Evolutionary conservation across 2,888 invertebrate genomes (phyloP).

Genomic region (Physocephala rufipes): DNA sequence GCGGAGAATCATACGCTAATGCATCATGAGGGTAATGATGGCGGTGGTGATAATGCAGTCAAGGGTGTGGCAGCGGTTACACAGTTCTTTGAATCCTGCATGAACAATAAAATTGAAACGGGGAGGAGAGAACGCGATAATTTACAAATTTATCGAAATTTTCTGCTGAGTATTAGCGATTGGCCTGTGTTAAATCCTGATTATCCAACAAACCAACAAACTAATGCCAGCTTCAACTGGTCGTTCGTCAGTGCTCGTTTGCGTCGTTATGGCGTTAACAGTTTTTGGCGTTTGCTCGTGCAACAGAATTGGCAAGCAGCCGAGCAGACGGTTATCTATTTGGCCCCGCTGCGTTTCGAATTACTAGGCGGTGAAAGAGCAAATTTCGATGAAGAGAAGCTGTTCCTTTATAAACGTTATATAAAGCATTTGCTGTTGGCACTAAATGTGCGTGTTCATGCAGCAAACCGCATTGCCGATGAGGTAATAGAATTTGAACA

Average conservation of each 20-base stretch:
- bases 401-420: slow-evolving; percentile 56
- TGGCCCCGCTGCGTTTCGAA: slow-evolving; percentile 54
- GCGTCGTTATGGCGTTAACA: slow-evolving; percentile 54
- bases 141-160: slow-evolving; percentile 50
- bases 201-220: slow-evolving; percentile 31
- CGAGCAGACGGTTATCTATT: slow-evolving; percentile 55
- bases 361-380: slow-evolving; percentile 38
- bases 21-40: too few species aligned
- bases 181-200: slow-evolving; percentile 55
- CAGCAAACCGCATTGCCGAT: slow-evolving; percentile 52
- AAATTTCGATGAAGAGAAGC: slow-evolving; percentile 44
- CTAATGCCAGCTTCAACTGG: slow-evolving; percentile 51
- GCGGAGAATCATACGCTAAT: slow-evolving; percentile 4
- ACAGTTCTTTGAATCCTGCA: slow-evolving; percentile 52
- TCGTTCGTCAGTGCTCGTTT: slow-evolving; percentile 52
- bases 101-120: slow-evolving; percentile 39
- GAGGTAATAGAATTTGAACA: slow-evolving; percentile 55
- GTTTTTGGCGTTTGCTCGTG: slow-evolving; percentile 54
- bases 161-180: slow-evolving; percentile 43
- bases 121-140: background rate
- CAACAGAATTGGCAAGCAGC: slow-evolving; percentile 60
- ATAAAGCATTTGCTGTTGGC: slow-evolving; percentile 57
- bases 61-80: too few species aligned
- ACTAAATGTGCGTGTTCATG: slow-evolving; percentile 54
- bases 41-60: background rate